Percentiles rank a stretch among this genome's conserved stretches.
These are phyloP conservation scores for Colius striatus DNA, from an alignment of 2,113 vertebrate genomes.

Conservation along the genomic window DNA sequence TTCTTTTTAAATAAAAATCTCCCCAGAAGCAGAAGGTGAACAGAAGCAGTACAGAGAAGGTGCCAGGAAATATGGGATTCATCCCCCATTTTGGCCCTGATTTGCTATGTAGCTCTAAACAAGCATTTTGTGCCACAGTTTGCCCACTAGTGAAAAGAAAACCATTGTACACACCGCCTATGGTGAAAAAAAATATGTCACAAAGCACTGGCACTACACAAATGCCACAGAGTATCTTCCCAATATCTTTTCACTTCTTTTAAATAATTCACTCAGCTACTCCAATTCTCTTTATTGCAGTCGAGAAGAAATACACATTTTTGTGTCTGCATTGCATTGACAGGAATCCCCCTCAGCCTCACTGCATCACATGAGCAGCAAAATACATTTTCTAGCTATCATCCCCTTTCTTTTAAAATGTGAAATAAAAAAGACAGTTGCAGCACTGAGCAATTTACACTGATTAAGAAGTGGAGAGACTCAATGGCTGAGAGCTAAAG, in stretches of 20 bases:
- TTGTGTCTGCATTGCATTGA: not conserved
- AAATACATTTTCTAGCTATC: not conserved
- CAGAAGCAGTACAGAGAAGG: not conserved
- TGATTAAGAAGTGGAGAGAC: conserved; percentile 51
- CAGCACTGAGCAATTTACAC: conserved; percentile 41
- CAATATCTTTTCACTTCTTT: not conserved
- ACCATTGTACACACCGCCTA: not conserved
- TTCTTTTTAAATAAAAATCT: not conserved
- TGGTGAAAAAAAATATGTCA: not conserved
- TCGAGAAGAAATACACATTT: not conserved
- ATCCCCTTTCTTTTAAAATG: not conserved
- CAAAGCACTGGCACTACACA: not conserved
- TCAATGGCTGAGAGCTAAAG: conserved; percentile 50
- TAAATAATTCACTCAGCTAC: not conserved
- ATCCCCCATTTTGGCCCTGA: not conserved
- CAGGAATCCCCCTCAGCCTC: not conserved
- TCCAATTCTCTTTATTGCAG: not conserved
- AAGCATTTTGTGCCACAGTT: not conserved
- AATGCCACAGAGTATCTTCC: not conserved
- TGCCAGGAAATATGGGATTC: not conserved
- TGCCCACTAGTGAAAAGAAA: not conserved
- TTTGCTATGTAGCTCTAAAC: not conserved
- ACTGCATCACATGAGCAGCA: not conserved
- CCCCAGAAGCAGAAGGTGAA: not conserved
- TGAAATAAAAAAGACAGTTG: conserved; percentile 11